Evolutionary conservation across 2,888 invertebrate genomes (phyloP).

Genomic region (Kryphioiulus occultus): DNA sequence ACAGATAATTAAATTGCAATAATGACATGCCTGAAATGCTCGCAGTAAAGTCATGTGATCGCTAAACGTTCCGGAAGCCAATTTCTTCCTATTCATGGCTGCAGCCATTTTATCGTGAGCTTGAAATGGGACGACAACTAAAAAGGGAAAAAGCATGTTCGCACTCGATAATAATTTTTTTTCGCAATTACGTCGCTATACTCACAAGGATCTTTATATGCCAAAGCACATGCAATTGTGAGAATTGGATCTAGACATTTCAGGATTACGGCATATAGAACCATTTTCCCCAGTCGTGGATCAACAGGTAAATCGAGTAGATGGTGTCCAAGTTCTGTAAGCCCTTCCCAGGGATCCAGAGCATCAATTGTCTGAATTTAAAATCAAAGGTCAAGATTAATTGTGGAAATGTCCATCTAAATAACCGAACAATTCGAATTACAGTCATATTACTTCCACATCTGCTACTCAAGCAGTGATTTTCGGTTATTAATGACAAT

Average conservation of each 20-base stretch:
- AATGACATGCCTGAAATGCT: slow-evolving; percentile 72
- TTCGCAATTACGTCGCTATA: slow-evolving; percentile 44
- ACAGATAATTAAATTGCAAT: background rate
- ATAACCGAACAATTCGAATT: too few relatives aligned
- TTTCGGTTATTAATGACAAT: background rate
- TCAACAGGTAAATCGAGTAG: slow-evolving; percentile 91
- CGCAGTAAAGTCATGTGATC: slow-evolving; percentile 88
- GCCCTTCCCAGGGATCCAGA: slow-evolving; percentile 81
- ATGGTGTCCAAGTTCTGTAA: slow-evolving; percentile 87
- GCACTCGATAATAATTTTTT: background rate
- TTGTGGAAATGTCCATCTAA: too few relatives aligned
- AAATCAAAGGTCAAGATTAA: background rate
- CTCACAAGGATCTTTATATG: slow-evolving; percentile 72
- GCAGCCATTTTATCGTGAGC: slow-evolving; percentile 71
- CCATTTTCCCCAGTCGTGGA: slow-evolving; percentile 89
- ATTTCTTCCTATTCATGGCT: slow-evolving; percentile 73
- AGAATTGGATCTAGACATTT: slow-evolving; percentile 92
- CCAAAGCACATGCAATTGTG: slow-evolving; percentile 86
- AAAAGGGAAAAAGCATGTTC: slow-evolving; percentile 56
- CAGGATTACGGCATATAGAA: slow-evolving; percentile 86
- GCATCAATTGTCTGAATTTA: slow-evolving; percentile 80
- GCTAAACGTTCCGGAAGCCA: slow-evolving; percentile 79
- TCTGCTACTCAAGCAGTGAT: background rate
- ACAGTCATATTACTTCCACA: too few relatives aligned
- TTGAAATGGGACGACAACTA: slow-evolving; percentile 72